phyloP scores from a whole-genome alignment of 1,140 invertebrate species.

The Drusus annulatus region DNA sequence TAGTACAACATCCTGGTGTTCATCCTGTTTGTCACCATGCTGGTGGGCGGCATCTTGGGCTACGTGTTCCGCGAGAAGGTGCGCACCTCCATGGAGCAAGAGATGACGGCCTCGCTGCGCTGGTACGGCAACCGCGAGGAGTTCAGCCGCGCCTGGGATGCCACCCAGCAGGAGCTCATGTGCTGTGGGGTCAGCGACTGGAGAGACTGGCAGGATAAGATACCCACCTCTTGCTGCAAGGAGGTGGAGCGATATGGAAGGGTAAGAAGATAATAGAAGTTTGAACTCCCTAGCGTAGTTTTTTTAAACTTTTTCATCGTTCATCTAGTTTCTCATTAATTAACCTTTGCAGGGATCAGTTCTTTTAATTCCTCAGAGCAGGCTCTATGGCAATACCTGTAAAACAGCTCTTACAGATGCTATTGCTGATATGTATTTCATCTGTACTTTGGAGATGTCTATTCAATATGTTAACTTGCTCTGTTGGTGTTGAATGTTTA shows the following conservation, averaged over 20 bases:
- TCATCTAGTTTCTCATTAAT: too few species aligned
- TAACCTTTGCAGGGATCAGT: too few species aligned
- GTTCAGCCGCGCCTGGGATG: conserved; percentile 87
- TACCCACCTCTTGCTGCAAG: conserved; percentile 86
- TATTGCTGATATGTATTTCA: too few species aligned
- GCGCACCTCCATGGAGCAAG: conserved; percentile 78
- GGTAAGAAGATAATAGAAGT: conserved; percentile 59
- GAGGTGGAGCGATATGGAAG: conserved; percentile 76
- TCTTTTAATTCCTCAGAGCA: too few species aligned
- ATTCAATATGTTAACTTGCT: too few species aligned
- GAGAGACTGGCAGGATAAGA: conserved; percentile 82
- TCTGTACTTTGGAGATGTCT: too few species aligned
- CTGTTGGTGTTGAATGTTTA: not conserved
- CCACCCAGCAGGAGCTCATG: conserved; percentile 83
- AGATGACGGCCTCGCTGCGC: conserved; percentile 84
- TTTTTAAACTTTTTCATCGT: too few species aligned
- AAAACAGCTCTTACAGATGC: too few species aligned
- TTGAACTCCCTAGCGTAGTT: too few species aligned
- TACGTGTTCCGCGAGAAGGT: conserved; percentile 90
- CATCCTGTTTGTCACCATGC: conserved; percentile 88
- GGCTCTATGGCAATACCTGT: too few species aligned
- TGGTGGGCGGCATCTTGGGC: conserved; percentile 90
- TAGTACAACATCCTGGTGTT: conserved; percentile 92
- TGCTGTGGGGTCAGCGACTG: conserved; percentile 87
- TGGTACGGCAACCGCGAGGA: conserved; percentile 78